Percentiles rank a stretch among this genome's conserved stretches.
Evolutionary conservation across 2,797 vertebrate genomes (phyloP).

Genomic region (Danio choprae): DNA sequence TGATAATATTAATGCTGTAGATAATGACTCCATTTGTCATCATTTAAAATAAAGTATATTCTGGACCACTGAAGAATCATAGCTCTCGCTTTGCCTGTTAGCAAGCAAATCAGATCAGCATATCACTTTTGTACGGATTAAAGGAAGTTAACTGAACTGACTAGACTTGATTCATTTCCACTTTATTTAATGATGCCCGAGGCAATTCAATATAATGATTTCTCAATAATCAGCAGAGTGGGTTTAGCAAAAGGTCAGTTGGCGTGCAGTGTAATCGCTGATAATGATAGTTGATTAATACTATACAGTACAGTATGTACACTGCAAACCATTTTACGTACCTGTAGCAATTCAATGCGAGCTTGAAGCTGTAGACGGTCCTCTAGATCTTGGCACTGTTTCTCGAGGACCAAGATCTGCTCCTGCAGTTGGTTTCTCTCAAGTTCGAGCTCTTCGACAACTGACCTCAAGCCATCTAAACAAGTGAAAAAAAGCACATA

Average conservation of each 20-base stretch:
- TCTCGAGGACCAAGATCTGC: constrained; percentile 89
- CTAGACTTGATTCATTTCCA: constrained; percentile 14
- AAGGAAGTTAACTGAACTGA: neutral
- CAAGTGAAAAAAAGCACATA: neutral
- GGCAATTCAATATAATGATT: constrained; percentile 4
- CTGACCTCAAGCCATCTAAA: constrained; percentile 82
- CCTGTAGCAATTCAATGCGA: constrained; percentile 89
- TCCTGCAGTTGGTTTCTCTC: constrained; percentile 94
- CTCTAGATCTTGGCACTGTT: constrained; percentile 87
- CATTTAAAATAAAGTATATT: no score
- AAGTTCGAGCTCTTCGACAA: constrained; percentile 90
- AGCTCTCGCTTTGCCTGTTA: no score
- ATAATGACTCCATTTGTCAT: no score
- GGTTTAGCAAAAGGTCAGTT: constrained; percentile 16
- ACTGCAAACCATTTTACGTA: constrained; percentile 54
- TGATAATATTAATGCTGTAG: no score
- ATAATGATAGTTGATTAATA: neutral
- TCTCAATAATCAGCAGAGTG: neutral
- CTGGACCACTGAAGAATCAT: no score
- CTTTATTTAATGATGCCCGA: neutral
- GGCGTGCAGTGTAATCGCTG: neutral
- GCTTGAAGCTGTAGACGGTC: constrained; percentile 88
- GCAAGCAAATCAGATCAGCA: neutral
- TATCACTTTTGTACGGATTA: neutral
- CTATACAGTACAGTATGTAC: neutral